Evolutionary conservation across 2,113 vertebrate species (phyloP).

Genomic region (Tricholaema leucomelas): DNA sequence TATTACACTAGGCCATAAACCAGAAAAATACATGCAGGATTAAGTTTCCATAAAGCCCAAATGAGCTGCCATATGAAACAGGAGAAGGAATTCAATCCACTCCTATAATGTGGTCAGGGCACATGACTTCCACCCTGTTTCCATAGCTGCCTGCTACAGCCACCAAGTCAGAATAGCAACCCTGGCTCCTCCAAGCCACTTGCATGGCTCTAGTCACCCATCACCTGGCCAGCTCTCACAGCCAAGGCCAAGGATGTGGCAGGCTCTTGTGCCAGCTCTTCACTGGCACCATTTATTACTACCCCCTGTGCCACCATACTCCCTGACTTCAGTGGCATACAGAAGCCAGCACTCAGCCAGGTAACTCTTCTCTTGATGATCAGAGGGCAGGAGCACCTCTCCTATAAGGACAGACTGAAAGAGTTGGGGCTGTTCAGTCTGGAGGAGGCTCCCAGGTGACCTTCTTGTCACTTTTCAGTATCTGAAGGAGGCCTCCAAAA

Average conservation of each 20-base stretch:
- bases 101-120: conserved; percentile 41
- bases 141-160: conserved; percentile 28
- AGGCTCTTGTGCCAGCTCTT: background rate
- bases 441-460: no score
- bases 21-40: conserved; percentile 51
- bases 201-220: background rate
- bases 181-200: background rate
- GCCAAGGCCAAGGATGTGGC: background rate
- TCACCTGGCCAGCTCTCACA: fast-evolving
- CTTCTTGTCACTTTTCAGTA: no score
- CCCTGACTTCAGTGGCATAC: fast-evolving
- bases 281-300: fast-evolving
- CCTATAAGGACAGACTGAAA: no score
- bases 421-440: no score
- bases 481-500: no score
- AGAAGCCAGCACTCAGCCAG: background rate
- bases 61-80: conserved; percentile 36
- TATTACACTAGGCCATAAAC: conserved; percentile 33
- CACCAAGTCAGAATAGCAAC: background rate
- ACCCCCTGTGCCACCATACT: fast-evolving
- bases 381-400: no score
- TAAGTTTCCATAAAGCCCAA: conserved; percentile 56
- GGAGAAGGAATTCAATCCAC: conserved; percentile 59
- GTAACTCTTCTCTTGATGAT: no score
- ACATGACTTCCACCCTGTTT: conserved; percentile 45